Evolutionary conservation across 2,888 invertebrate species (phyloP), one percentile per base, ranked within the genome.

Genomic region (Diaphora mendica): DNA sequence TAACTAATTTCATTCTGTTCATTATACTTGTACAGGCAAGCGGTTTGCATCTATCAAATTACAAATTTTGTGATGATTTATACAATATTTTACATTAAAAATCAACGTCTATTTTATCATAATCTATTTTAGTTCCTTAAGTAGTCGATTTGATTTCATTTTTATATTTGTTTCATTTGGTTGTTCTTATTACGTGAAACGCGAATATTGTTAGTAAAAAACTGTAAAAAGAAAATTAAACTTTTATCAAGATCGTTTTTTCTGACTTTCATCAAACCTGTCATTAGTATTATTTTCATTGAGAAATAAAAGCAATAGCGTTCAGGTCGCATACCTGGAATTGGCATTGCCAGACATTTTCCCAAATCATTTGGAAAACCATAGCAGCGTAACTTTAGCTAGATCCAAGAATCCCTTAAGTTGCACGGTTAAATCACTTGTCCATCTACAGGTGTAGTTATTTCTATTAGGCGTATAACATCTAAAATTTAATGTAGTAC

Each of bases 1-100:
- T n/a, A 26, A 72, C 69, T 62, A 82, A 80, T 78, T 83, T 66
- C 73, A 79, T 81, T 81, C 79, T 75, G 72, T 64, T 75, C 73
- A 77, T 76, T 78, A 70, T 44, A 44, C 68, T 11, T 73, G 65
- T 76, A 71, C 48, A 51, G 0, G 23, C n/a, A 48, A 73, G n/a
- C 35, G 33, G 23, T 66, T n/a, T 17, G 51, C 4, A 44, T 23
- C 26, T 8, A 44, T 35, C 44, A 73, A 69, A 23, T 55, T 64
- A 17, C 51, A 15, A 44, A 35, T 15, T n/a, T 33, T 35, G 23
- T 35, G 9, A 0, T n/a, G 8, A 30, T 67, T 44, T 3, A 9
- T 1, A 11, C 26, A 26, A 13, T 26, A n/a, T 59, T 17, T 44
- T 11, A 15, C 44, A 48, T 48, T 48, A 48, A 48, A 44, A 2